Evolutionary conservation across 2,888 invertebrate genomes (phyloP).

Genomic region (Mystacides longicornis): DNA sequence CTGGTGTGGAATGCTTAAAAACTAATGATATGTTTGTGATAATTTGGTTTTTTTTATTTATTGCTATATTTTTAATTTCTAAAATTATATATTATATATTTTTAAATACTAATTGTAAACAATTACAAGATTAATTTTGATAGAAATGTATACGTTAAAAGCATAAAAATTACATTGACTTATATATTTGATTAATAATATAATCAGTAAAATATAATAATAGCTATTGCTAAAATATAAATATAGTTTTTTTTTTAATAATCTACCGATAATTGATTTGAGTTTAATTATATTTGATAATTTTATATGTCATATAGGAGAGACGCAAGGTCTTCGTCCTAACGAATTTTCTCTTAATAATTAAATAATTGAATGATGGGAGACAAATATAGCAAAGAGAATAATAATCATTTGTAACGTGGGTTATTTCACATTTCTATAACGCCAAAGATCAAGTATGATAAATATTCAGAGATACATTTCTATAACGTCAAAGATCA

Average conservation of each 20-base stretch:
- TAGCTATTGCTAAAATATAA: not conserved
- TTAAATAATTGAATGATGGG: slow-evolving; percentile 27
- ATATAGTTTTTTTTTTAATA: not conserved
- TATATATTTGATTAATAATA: not conserved
- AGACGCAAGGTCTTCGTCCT: not conserved
- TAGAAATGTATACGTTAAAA: not conserved
- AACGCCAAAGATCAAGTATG: no score
- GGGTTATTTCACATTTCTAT: not conserved
- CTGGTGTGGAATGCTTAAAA: not conserved
- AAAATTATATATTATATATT: no score
- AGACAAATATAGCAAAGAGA: slow-evolving; percentile 24
- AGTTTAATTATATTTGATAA: not conserved
- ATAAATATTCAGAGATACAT: no score
- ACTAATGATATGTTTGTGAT: slow-evolving; percentile 11
- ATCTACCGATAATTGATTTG: not conserved
- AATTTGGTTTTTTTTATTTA: slow-evolving; percentile 4
- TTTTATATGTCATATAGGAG: slow-evolving; percentile 7
- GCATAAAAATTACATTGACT: slow-evolving; percentile 1
- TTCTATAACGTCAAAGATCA: no score
- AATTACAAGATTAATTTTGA: not conserved
- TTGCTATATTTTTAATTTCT: not conserved
- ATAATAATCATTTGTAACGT: not conserved
- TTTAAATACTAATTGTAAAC: no score
- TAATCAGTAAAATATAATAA: not conserved
- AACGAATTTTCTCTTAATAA: slow-evolving; percentile 11